Evolutionary conservation across 53 echinoderm and acorn worm genomes (phyloP).

Genomic region (Paelopatides confundens): DNA sequence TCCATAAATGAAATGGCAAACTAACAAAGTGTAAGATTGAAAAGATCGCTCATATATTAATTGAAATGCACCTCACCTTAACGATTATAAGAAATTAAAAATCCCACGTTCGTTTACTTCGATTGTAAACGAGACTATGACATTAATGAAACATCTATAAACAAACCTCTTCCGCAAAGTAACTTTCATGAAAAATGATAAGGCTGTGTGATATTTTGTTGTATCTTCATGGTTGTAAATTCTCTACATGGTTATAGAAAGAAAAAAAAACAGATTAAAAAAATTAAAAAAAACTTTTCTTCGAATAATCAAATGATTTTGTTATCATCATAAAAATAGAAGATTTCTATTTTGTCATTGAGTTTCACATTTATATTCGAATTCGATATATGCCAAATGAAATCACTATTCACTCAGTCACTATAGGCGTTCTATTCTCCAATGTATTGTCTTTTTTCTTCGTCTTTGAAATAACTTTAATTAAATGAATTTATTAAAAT

Average conservation of each 20-base stretch:
- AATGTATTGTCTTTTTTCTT: no score
- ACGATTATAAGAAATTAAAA: not conserved
- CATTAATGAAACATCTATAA: conserved; percentile 3
- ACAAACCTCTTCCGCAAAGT: not conserved
- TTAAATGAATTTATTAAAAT: no score
- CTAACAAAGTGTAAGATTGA: not conserved
- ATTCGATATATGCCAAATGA: no score
- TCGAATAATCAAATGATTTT: no score
- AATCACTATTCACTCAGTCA: no score
- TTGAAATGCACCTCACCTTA: not conserved
- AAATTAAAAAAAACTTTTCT: no score
- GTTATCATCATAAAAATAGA: no score
- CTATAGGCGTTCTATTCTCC: no score
- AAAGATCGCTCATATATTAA: conserved; percentile 1
- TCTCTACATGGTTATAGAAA: not conserved
- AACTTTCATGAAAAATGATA: not conserved
- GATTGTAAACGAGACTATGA: not conserved
- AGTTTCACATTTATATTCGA: no score
- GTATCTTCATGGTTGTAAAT: not conserved
- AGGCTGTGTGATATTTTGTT: not conserved
- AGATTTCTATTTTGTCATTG: no score
- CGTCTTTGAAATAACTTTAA: no score
- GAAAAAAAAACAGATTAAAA: not conserved
- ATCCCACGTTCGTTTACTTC: not conserved
- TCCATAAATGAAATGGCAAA: not conserved